Base-by-base conservation (phyloP, 1,140 invertebrate genomes). In the Drosophila quadrilineata region DNA sequence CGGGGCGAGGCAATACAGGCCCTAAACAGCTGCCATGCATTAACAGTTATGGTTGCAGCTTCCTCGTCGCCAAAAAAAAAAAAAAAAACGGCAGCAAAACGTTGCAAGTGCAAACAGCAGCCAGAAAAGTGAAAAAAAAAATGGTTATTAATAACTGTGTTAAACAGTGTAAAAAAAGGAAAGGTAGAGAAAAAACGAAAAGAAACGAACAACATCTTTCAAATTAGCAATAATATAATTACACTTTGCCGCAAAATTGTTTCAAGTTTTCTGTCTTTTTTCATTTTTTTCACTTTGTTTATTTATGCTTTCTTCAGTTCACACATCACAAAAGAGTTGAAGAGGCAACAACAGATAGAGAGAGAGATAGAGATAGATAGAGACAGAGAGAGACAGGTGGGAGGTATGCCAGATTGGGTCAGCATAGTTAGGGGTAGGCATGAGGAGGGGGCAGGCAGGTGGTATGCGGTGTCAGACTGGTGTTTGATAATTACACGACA, bases 141-240 rank as follows among this genome's bases (percentile, higher is more conserved):
- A 50, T 33, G 26, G 10, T 1, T 1, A 12, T 9, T 22, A 6
- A 14, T 24, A 19, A 16, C 43, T n/a, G n/a, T n/a, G n/a, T n/a
- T 16, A 12, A 16, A 28, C 14, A 50, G n/a, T 12, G 46, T 10
- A 5, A 36, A 10, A n/a, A 21, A 19, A 14, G 36, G 35, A 9
- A 8, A 17, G 17, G 8, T 9, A 29, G 17, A 35, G 35, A 22
- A 10, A 28, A 36, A 29, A 26, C n/a, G 31, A n/a, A n/a, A 24
- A 29, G 5, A 35, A 35, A 22, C 53, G 3, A 46, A 38, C 43
- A 59, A 62, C 56, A 56, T 48, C 40, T 72, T 58, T 72, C 58
- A 85, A 84, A 84, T 85, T 84, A 84, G 77, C 77, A 85, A 84
- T 84, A 84, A 84, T 73, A 77, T 84, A 84, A 84, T 84, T 84